Evolutionary conservation across 2,113 vertebrate species (phyloP).

Genomic region (Hypocryptadius cinnamomeus): DNA sequence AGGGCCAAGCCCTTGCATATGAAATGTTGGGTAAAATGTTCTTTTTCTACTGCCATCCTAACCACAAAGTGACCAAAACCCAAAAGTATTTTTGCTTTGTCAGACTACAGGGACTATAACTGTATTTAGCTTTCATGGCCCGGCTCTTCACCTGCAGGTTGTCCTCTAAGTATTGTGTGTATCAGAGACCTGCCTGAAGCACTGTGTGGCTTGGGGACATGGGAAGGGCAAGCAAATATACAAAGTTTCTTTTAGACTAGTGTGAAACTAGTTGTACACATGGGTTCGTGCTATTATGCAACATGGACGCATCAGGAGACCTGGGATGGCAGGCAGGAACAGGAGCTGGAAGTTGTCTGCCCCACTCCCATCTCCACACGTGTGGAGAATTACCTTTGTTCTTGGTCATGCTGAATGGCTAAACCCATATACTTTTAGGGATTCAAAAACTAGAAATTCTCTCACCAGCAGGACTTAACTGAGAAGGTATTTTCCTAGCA

Average conservation of each 20-base stretch:
- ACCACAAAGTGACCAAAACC: neutral
- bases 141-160: neutral
- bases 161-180: neutral
- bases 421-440: neutral
- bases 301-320: too few relatives aligned
- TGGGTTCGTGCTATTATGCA: neutral
- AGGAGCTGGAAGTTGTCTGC: neutral
- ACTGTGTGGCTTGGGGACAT: neutral
- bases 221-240: neutral
- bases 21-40: neutral
- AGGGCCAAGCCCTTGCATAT: rapidly evolving
- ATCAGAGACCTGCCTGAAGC: neutral
- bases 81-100: neutral
- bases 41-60: neutral
- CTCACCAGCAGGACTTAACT: neutral
- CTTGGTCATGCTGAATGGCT: neutral
- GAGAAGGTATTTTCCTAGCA: neutral
- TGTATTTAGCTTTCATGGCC: neutral
- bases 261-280: neutral
- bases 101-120: neutral
- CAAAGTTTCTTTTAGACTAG: neutral
- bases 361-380: neutral
- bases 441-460: neutral
- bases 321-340: neutral
- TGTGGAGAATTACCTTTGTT: neutral